Evolutionary conservation across 2,888 invertebrate species (phyloP), one percentile per base, ranked within the genome.

Genomic region (Diogma glabrata): DNA sequence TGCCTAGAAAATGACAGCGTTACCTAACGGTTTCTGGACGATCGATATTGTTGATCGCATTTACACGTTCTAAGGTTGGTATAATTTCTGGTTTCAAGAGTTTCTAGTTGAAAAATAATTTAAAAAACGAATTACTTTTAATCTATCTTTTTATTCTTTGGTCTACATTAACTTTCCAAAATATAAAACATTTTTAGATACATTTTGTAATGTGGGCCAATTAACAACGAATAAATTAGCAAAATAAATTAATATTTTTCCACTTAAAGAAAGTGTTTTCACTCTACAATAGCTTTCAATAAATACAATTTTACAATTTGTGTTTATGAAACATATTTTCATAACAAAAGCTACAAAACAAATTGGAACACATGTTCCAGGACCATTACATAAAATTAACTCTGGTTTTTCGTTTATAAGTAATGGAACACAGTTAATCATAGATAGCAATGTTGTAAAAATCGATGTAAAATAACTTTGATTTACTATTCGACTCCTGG

Each of bases 281-380:
- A 96, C 94, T 60, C 99, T 76, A 65, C 97, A 99, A 61, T 92
- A 83, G 64, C 96, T 97, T 71, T 99, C 97, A 48, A 97, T 75
- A 70, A 91, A 99, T 50, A 96, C 77, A 53, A 95, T 87, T 63
- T 79, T 81, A 52, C 81, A 79, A 58, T 82, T 72, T 24, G 74
- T 66, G 30, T 67, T 55, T n/a, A 89, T 61, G 57, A 78, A 82
- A 0, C 82, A 65, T 54, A 82, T 75, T 66, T 84, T 84, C 57
- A 85, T 72, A 1, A 92, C 46, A 64, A 87, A 87, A 14, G 83
- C 84, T 50, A 85, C 76, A 51, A 85, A 59, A 72, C 93, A 93
- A 51, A 95, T 73, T 4, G 97, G 97, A 53, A 99, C 77, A 68
- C 97, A 96, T 6, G 94, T 96, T 7, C 96, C 96, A 40, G 97